Percentiles rank a stretch among this genome's conserved stretches.
Evolutionary conservation across 2,888 invertebrate species (phyloP).

Genomic region (Cryptophagus acutangulus): DNA sequence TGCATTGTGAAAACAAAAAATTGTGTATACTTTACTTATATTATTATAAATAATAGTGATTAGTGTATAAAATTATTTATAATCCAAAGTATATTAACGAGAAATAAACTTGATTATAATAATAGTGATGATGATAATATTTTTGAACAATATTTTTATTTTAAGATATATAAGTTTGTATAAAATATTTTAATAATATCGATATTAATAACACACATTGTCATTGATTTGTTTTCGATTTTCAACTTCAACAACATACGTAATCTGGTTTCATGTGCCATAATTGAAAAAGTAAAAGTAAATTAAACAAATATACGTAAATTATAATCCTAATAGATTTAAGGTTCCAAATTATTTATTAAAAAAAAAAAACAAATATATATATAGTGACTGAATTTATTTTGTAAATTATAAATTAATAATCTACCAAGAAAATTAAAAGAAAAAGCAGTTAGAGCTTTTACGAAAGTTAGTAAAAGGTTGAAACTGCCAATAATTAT

Average conservation of each 20-base stretch:
- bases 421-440: no score
- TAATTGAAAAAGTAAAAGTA: slow-evolving; percentile 33
- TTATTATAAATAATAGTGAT: no score
- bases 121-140: slow-evolving; percentile 32
- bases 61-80: slow-evolving; percentile 43
- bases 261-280: slow-evolving; percentile 37
- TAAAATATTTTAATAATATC: slow-evolving; percentile 13
- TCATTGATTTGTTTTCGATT: slow-evolving; percentile 9
- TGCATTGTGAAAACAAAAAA: no score
- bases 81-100: slow-evolving; percentile 40
- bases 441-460: no score
- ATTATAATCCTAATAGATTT: slow-evolving; percentile 36
- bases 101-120: slow-evolving; percentile 15
- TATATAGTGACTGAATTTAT: slow-evolving; percentile 4
- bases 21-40: slow-evolving; percentile 45
- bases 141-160: slow-evolving; percentile 34
- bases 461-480: no score
- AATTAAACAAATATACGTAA: slow-evolving; percentile 36
- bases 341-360: no score
- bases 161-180: slow-evolving; percentile 26
- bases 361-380: not conserved
- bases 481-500: no score
- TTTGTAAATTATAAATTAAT: not conserved
- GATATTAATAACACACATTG: slow-evolving; percentile 1
- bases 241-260: slow-evolving; percentile 23